Evolutionary conservation across 2,888 invertebrate genomes (phyloP).

Genomic region (Choreutis nemorana): DNA sequence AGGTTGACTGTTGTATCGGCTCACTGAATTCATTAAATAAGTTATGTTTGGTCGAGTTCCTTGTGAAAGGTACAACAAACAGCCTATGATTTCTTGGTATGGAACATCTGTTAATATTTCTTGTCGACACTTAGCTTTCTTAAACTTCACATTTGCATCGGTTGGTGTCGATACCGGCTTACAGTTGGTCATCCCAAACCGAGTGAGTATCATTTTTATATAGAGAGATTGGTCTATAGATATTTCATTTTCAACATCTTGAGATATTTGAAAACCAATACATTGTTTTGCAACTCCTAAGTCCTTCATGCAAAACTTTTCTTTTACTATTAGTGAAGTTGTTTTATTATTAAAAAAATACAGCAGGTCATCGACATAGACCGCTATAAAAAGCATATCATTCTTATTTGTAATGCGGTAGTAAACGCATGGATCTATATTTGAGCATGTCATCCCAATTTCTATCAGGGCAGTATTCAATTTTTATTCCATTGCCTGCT

Average conservation of each 20-base stretch:
- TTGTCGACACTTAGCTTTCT: slow-evolving; percentile 7
- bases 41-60: slow-evolving; percentile 15
- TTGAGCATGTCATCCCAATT: slow-evolving; percentile 9
- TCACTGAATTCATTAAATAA: slow-evolving; percentile 13
- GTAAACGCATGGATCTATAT: slow-evolving; percentile 10
- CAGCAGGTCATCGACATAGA: slow-evolving; percentile 14
- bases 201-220: slow-evolving; percentile 11
- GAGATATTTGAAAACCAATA: slow-evolving; percentile 10
- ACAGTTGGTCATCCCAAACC: slow-evolving; percentile 14
- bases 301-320: slow-evolving; percentile 10
- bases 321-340: slow-evolving; percentile 6
- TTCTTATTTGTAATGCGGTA: slow-evolving; percentile 1
- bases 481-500: slow-evolving; percentile 14
- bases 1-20: slow-evolving; percentile 13
- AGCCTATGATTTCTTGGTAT: slow-evolving; percentile 13
- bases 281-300: slow-evolving; percentile 8
- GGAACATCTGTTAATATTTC: slow-evolving; percentile 9
- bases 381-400: slow-evolving; percentile 9
- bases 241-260: slow-evolving; percentile 5
- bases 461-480: slow-evolving; percentile 7
- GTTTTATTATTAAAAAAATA: slow-evolving; percentile 1
- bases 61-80: slow-evolving; percentile 12
- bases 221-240: slow-evolving; percentile 14
- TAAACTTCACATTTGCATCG: slow-evolving; percentile 12
- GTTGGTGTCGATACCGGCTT: slow-evolving; percentile 13